Percentiles rank a stretch among this genome's conserved stretches.
Evolutionary conservation across 1,140 invertebrate genomes (phyloP).

Genomic region (Drosophila guanche): DNA sequence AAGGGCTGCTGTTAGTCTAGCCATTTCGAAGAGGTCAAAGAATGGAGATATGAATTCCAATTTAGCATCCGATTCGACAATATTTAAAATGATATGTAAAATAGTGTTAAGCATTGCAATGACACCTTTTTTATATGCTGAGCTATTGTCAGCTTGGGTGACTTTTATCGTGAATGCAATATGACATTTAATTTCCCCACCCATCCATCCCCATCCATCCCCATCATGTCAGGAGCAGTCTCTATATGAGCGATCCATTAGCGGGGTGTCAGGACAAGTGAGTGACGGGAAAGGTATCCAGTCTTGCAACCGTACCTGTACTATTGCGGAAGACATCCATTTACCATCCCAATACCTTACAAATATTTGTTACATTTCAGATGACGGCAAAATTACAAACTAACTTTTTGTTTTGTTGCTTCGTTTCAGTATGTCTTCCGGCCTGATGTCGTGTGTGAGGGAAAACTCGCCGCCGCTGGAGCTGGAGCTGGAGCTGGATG

Average conservation of each 20-base stretch:
- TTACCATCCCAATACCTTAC: constrained; percentile 3
- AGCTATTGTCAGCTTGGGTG: constrained; percentile 8
- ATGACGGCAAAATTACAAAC: constrained; percentile 33
- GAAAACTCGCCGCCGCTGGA: constrained; percentile 84
- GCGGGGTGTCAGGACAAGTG: constrained; percentile 22
- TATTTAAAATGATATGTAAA: too few relatives aligned
- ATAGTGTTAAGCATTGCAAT: too few relatives aligned
- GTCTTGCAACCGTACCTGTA: not conserved
- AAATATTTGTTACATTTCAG: constrained; percentile 14
- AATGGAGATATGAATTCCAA: too few relatives aligned
- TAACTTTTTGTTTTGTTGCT: constrained; percentile 15
- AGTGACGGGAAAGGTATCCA: constrained; percentile 20
- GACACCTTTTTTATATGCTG: not conserved
- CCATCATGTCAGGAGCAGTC: constrained; percentile 2
- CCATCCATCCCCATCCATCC: not conserved
- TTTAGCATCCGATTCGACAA: too few relatives aligned
- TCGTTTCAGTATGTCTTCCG: constrained; percentile 80
- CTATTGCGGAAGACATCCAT: constrained; percentile 3
- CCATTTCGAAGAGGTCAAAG: too few relatives aligned
- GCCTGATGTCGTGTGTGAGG: constrained; percentile 85
- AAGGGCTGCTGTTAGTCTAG: too few relatives aligned
- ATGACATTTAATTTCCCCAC: constrained; percentile 54
- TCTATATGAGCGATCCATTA: constrained; percentile 47
- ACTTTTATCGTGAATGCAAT: constrained; percentile 39
- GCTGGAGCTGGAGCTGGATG: constrained; percentile 74